Base-by-base conservation (phyloP, 2,888 invertebrate species). In the Drosophila pseudotakahashii region DNA sequence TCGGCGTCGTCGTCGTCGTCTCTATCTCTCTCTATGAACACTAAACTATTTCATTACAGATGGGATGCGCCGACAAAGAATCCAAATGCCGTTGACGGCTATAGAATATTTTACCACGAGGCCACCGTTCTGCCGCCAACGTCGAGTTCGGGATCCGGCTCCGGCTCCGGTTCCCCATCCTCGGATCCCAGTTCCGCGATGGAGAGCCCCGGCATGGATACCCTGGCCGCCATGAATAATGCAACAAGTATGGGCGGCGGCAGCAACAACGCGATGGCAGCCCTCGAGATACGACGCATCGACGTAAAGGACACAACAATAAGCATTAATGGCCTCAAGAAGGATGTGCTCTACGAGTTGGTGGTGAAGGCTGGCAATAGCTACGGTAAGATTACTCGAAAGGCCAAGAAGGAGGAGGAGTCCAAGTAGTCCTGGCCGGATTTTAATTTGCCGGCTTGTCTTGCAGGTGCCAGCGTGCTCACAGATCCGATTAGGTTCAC, bases 61-160 rank as follows among this genome's bases (percentile, higher is more conserved):
- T 97, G 97, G 97, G 96, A 97, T 77, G 94, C 95, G 7, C 97
- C 97, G 5, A 90, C 94, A 42, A 97, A 97, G 92, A 97, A 97
- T 92, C 96, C 97, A 0, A 94, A 95, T 76, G 95, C 95, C 0
- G 96, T 97, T 1, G 96, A 96, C 92, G 93, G 96, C 78, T 97
- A 97, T 93, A 94, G 96, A 76, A 95, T 97, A 75, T 96, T 96
- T 92, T 96, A 96, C 95, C 93, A 96, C 71, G 94, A 94, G 42
- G 93, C 94, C 58, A 95, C 96, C 72, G 73, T 81, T 3, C 66
- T 80, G 82, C 78, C 85, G 85, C 76, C 84, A 85, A 71, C 79
- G 36, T 75, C 75, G 16, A 45, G 73, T 23, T 58, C 74, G 32
- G 23, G 55, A 6, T 60, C 62, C 10, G 58, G 73, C 55, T 53